Evolutionary conservation across 2,888 invertebrate genomes (phyloP), one percentile per base, ranked within the genome.

Genomic region (Odontocolon sp.): DNA sequence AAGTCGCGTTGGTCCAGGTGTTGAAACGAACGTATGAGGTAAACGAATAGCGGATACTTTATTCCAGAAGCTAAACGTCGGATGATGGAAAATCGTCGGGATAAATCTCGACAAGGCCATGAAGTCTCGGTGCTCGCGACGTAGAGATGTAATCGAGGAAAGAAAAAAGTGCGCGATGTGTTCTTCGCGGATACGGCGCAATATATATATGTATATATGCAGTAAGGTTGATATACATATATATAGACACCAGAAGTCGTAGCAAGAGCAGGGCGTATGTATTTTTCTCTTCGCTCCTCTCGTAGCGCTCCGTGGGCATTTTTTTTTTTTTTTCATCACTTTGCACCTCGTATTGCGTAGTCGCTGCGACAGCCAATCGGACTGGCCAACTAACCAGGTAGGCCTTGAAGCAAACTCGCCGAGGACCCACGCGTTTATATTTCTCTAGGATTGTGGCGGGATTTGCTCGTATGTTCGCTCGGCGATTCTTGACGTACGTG

Each of bases 371-470:
- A 76, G 80, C 78, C 80, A 80, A 84, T 81, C 83, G 83, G 75
- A 68, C 78, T 67, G 82, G 79, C 78, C 78, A 83, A 83, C 84
- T 84, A 85, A 84, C 81, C 87, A 85, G 83, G 88, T 86, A 89
- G 89, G 86, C 89, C 89, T 89, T 89, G 89, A 89, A 88, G 86
- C 56, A 14, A 84, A 82, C 86, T 82, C 85, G 85, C 33, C 68
- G 74, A 67, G 86, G 88, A 88, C 88, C 88, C 88, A 88, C 89
- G 88, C 87, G 85, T 83, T 77, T 75, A 67, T 73, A 61, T 54
- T 33, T 63, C 31, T 70, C 40, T 40, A 31, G 52, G 61, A 36
- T 14, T 38, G 26, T 23, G 18, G 45, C 6, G 45, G 57, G 33
- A 57, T 50, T 59, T 33, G 56, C 38, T 38, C 18, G 36, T 45